Base-by-base conservation (phyloP, 2,797 vertebrate genomes). In the Galago senegalensis region DNA sequence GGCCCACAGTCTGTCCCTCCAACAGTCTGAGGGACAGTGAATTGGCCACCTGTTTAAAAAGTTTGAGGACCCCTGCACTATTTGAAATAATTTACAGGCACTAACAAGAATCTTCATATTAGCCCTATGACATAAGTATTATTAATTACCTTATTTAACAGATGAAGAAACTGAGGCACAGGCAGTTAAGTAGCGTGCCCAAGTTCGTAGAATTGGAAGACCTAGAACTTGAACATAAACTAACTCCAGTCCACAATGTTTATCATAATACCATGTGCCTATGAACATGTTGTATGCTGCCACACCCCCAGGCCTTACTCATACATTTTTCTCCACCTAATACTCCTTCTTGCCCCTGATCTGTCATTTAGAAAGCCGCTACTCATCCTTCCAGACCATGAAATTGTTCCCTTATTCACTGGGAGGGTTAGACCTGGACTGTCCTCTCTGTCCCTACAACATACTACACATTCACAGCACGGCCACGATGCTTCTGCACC, bases 401-500 rank as follows among this genome's bases (percentile, higher is more conserved):
- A 11, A n/a, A 43, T 81, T 14, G 14, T 85, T 43, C 12, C 3
- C 17, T 34, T 37, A 81, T n/a, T 69, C n/a, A 7, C 23, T 43
- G 12, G 14, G 69, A 70, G 40, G 10, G 7, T 43, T 16, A 69
- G 77, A 4, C 67, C 46, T 20, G 13, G 21, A 7, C n/a, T 85
- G 17, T 58, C 81, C 23, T 56, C 7, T 79, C 40, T 21, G 25
- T 7, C 49, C 37, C 21, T 18, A 7, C 0, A 29, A 43, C 20
- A 7, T 8, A 14, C 2, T 21, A n/a, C 10, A 27, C 17, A 1
- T 17, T 53, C 14, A 14, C 49, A 21, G 37, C 21, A 43, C 0
- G 1, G 37, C 3, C 11, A 1, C 0, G 0, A 25, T 37, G 56
- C 77, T 72, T 40, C 20, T 20, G 3, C 56, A 2, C 29, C 3